Conservation (phyloP, 2,113 vertebrate species). For the Cebidichthys violaceus region DNA sequence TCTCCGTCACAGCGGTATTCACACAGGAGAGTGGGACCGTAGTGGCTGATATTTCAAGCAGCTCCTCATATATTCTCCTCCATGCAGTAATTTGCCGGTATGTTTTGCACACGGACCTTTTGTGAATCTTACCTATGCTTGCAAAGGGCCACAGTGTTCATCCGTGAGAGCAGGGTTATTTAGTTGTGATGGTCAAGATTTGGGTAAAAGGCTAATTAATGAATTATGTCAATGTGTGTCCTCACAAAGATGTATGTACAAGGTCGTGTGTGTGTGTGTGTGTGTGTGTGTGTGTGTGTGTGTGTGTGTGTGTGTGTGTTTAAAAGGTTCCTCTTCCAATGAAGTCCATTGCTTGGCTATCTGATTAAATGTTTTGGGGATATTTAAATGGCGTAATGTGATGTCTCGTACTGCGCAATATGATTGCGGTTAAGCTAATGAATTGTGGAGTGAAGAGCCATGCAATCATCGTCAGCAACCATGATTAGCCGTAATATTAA, state of each 20-base stretch:
- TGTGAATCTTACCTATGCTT: neutral
- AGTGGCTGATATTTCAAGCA: neutral
- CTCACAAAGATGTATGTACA: neutral
- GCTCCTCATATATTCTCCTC: neutral
- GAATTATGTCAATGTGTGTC: neutral
- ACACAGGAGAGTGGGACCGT: neutral
- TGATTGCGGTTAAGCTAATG: conserved; percentile 1
- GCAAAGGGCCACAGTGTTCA: neutral
- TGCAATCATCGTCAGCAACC: conserved; percentile 12
- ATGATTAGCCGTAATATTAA: conserved; percentile 21
- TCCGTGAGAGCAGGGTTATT: neutral
- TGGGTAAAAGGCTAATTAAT: neutral
- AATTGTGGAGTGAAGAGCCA: neutral
- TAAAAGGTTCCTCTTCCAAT: neutral
- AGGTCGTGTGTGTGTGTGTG: neutral
- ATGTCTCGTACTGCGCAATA: neutral
- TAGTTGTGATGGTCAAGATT: neutral
- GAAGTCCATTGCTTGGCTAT: neutral
- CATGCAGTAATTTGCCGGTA: neutral
- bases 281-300: neutral
- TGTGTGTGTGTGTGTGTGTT: neutral
- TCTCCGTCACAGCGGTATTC: neutral
- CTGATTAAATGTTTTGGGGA: neutral
- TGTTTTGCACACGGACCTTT: neutral
- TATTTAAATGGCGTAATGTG: neutral